A percentile compares a stretch with the other conserved stretches of the same genome.
Conservation (phyloP, 2,888 invertebrate species). For the Ectemnius lituratus region DNA sequence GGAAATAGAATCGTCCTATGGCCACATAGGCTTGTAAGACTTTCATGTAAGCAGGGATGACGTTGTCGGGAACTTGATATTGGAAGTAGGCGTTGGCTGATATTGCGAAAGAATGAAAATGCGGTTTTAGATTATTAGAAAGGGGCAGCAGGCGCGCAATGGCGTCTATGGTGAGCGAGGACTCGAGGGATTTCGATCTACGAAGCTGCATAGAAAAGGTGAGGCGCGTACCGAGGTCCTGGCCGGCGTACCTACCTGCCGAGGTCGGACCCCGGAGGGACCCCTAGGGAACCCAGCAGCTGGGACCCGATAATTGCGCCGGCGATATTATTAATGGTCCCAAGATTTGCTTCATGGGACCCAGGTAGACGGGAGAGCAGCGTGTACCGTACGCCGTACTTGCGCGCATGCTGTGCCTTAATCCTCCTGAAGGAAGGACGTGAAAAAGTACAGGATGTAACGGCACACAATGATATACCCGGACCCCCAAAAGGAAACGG, state of each 20-base stretch:
- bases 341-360: slow-evolving; percentile 65
- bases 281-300: slow-evolving; percentile 64
- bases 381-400: slow-evolving; percentile 38
- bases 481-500: slow-evolving; percentile 18
- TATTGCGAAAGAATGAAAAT: slow-evolving; percentile 3
- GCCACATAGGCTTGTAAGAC: too few species aligned
- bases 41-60: too few species aligned
- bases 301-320: slow-evolving; percentile 72
- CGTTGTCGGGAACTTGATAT: not conserved
- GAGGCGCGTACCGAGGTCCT: slow-evolving; percentile 16
- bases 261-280: slow-evolving; percentile 28
- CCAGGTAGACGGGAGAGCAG: slow-evolving; percentile 58
- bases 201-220: slow-evolving; percentile 30
- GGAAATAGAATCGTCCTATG: not conserved
- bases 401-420: slow-evolving; percentile 41
- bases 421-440: slow-evolving; percentile 33
- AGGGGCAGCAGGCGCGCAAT: slow-evolving; percentile 30
- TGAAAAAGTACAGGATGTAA: slow-evolving; percentile 49
- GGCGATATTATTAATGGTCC: slow-evolving; percentile 72
- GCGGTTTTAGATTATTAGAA: slow-evolving; percentile 26
- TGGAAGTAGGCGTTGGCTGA: not conserved
- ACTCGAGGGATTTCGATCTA: slow-evolving; percentile 23
- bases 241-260: slow-evolving; percentile 44
- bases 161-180: slow-evolving; percentile 39
- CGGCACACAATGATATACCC: slow-evolving; percentile 49